phyloP scores from a whole-genome alignment of 2,113 vertebrate species.

The Hemiscyllium ocellatum region DNA sequence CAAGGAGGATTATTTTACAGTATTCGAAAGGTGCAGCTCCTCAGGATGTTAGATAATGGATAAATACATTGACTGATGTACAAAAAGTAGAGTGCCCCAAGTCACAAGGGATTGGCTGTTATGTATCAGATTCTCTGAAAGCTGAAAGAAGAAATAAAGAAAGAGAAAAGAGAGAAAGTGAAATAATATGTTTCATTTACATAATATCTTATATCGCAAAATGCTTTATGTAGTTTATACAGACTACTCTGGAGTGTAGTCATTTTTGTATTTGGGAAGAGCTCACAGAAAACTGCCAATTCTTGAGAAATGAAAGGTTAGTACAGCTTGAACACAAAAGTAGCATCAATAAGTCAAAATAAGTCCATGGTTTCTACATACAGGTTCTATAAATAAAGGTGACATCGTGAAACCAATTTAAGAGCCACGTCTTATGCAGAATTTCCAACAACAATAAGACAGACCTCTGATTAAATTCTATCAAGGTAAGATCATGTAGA shows the following conservation, averaged over 20 bases:
- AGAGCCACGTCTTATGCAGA: background rate
- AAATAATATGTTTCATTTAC: background rate
- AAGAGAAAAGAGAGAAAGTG: background rate
- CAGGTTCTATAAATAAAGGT: background rate
- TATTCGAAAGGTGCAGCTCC: constrained; percentile 3
- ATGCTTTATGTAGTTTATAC: background rate
- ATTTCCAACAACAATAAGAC: background rate
- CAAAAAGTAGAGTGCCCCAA: background rate
- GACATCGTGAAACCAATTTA: background rate
- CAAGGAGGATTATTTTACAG: constrained; percentile 21
- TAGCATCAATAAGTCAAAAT: background rate
- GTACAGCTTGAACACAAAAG: background rate
- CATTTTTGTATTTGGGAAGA: background rate
- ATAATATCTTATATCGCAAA: background rate
- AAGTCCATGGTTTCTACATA: background rate
- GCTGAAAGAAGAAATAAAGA: background rate
- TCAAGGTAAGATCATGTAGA: no score
- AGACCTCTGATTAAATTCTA: no score
- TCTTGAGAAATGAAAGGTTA: background rate
- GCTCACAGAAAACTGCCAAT: background rate
- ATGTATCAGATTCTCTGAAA: background rate
- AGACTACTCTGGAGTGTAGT: background rate
- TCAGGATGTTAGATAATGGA: constrained; percentile 19
- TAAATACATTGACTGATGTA: background rate
- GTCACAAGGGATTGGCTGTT: background rate